Conservation (phyloP, 2,888 invertebrate species). For the Catocala sponsa region DNA sequence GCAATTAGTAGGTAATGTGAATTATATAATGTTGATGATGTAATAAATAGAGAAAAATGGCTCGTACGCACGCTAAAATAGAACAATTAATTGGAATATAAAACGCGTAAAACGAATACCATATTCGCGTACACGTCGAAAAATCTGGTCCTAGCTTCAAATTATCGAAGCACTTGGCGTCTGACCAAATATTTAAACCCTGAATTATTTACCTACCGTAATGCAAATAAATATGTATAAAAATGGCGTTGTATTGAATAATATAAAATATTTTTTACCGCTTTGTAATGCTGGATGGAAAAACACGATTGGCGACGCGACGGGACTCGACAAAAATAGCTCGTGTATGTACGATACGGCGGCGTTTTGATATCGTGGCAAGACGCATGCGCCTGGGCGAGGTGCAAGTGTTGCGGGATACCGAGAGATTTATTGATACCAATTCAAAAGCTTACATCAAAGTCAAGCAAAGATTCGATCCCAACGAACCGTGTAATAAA, state of each 20-base stretch:
- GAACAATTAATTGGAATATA: constrained; percentile 30
- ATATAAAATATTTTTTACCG: constrained; percentile 27
- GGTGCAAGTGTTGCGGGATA: constrained; percentile 34
- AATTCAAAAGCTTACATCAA: constrained; percentile 22
- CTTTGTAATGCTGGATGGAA: constrained; percentile 31
- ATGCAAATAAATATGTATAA: constrained; percentile 12
- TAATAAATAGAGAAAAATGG: constrained; percentile 30
- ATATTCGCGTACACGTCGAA: constrained; percentile 30
- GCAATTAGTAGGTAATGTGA: constrained; percentile 16
- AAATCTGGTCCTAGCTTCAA: constrained; percentile 32
- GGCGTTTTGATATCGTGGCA: constrained; percentile 50
- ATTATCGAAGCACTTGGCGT: constrained; percentile 32
- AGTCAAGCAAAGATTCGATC: constrained; percentile 8
- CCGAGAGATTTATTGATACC: constrained; percentile 31
- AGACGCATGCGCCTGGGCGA: constrained; percentile 38
- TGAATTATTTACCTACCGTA: constrained; percentile 23
- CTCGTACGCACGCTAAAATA: constrained; percentile 15
- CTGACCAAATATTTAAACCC: constrained; percentile 36
- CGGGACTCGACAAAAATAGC: constrained; percentile 56
- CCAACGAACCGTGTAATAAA: constrained; percentile 10
- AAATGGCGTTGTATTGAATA: constrained; percentile 19
- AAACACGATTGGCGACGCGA: constrained; percentile 45
- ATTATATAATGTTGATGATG: constrained; percentile 28
- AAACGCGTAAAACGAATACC: constrained; percentile 28
- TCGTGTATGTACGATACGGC: constrained; percentile 48